These are phyloP conservation scores for Ambastaia sidthimunki DNA, from an alignment of 2,797 vertebrate species.

Conservation along the genomic window DNA sequence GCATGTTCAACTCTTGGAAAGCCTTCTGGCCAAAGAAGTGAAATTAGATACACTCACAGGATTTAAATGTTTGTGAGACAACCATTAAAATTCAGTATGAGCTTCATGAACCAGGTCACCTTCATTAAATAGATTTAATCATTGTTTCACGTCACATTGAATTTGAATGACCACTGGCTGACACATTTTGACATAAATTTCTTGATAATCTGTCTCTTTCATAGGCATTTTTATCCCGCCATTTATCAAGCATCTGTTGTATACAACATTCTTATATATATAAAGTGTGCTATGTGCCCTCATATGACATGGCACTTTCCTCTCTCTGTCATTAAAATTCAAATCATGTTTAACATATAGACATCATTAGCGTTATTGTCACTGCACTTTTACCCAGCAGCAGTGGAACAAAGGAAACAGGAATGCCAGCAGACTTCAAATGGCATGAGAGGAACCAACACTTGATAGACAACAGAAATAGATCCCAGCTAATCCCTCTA, in stretches of 20 bases:
- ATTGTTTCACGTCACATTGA: background rate
- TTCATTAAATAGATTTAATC: conserved; percentile 2
- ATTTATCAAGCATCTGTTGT: background rate
- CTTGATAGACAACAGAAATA: conserved; percentile 73
- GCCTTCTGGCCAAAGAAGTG: background rate
- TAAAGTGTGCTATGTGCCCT: background rate
- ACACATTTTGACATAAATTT: background rate
- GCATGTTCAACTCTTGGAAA: background rate
- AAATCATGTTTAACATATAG: conserved; percentile 1
- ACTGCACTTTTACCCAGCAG: background rate
- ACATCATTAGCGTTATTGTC: conserved; percentile 2
- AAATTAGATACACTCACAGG: background rate
- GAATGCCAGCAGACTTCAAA: conserved; percentile 40
- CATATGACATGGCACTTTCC: background rate
- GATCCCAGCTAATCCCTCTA: conserved; percentile 70
- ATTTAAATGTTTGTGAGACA: background rate
- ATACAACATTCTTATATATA: background rate
- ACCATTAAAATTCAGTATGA: background rate
- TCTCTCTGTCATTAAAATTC: conserved; percentile 1
- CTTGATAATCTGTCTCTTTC: background rate
- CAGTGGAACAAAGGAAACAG: conserved; percentile 39
- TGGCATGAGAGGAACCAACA: conserved; percentile 47
- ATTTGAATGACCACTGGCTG: background rate
- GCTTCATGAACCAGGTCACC: conserved; percentile 1
- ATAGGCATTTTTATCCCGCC: background rate